Conservation (phyloP, 2,113 vertebrate species). For the Eolophus roseicapilla region DNA sequence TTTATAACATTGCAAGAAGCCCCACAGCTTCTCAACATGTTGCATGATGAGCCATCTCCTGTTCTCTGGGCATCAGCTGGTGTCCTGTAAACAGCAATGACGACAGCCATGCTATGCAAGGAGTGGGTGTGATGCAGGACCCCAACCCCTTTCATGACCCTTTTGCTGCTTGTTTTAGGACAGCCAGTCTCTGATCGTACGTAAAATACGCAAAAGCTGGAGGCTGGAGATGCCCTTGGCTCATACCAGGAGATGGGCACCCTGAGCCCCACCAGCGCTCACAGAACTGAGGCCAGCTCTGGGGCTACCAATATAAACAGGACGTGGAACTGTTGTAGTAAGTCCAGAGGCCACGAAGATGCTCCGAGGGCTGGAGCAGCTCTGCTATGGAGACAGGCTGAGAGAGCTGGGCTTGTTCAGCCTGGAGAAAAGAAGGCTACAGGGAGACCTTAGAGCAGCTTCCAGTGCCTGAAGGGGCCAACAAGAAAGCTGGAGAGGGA, state of each 20-base stretch:
- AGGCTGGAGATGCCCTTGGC: neutral
- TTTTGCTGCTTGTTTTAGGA: neutral
- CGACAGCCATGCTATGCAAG: fast-evolving
- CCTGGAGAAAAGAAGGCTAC: neutral
- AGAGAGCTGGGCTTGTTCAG: neutral
- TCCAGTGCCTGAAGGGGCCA: too few relatives aligned
- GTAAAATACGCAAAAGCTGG: fast-evolving
- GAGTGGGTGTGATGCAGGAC: neutral
- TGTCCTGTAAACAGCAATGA: neutral
- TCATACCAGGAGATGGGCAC: neutral
- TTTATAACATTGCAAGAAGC: neutral
- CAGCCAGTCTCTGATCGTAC: neutral
- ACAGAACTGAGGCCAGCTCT: neutral
- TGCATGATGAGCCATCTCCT: neutral
- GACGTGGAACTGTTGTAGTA: neutral
- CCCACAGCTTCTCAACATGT: neutral
- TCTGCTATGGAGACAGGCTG: neutral
- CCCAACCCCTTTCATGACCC: neutral
- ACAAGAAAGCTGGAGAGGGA: too few relatives aligned
- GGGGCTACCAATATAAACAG: neutral
- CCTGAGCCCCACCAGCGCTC: fast-evolving
- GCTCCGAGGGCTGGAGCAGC: neutral
- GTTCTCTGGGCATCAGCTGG: neutral
- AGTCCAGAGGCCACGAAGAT: neutral
- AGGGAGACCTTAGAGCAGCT: too few relatives aligned